phyloP scores from a whole-genome alignment of 2,113 vertebrate genomes.

The Eubucco bourcierii region DNA sequence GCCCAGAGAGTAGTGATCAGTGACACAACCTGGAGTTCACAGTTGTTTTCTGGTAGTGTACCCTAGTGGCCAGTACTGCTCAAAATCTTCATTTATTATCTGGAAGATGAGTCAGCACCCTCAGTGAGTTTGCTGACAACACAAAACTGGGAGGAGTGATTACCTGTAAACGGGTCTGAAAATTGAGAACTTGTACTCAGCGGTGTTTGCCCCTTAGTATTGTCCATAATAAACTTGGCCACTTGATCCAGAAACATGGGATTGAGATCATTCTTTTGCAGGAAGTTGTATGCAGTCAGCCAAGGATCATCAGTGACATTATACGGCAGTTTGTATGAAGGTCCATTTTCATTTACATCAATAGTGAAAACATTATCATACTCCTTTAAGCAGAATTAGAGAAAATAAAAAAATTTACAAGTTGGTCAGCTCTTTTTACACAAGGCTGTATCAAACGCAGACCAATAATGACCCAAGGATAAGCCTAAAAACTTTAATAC shows the following conservation, averaged over 20 bases:
- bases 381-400: slow-evolving; percentile 80
- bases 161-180: slow-evolving; percentile 95
- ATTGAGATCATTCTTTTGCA: slow-evolving; percentile 94
- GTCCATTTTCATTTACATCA: slow-evolving; percentile 93
- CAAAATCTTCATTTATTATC: not conserved
- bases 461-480: not conserved
- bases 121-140: not conserved
- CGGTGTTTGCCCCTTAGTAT: slow-evolving; percentile 90
- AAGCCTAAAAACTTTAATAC: not conserved
- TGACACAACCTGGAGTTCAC: not conserved
- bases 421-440: not conserved
- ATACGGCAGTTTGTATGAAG: slow-evolving; percentile 94
- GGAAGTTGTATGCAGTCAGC: slow-evolving; percentile 93
- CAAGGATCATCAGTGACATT: slow-evolving; percentile 93
- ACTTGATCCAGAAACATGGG: slow-evolving; percentile 98
- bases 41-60: not conserved
- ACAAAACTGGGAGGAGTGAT: not conserved
- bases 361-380: slow-evolving; percentile 98
- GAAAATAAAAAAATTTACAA: slow-evolving; percentile 23
- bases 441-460: not conserved
- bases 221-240: slow-evolving; percentile 97
- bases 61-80: not conserved
- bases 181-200: slow-evolving; percentile 72
- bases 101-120: not conserved
- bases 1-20: not conserved